These are phyloP conservation scores for Phorcus lineatus DNA, from an alignment of 2,888 invertebrate species.

Conservation along the genomic window DNA sequence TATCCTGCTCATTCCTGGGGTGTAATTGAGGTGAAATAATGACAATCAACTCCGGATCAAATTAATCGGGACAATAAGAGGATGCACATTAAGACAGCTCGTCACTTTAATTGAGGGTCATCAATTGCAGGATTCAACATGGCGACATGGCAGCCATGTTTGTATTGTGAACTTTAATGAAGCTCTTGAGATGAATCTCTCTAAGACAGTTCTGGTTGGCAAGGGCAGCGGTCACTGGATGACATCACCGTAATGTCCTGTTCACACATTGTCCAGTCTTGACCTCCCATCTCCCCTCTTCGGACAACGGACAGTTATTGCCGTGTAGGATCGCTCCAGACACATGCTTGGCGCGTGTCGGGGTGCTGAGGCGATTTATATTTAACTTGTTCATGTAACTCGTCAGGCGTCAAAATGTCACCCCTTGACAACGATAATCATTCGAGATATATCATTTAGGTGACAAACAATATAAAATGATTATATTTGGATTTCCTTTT, in stretches of 20 bases:
- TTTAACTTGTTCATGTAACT: conserved; percentile 7
- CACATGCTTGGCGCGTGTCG: neutral
- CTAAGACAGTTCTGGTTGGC: neutral
- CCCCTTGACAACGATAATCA: neutral
- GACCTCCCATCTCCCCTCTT: neutral
- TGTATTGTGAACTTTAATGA: conserved; percentile 7
- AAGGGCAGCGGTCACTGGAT: neutral
- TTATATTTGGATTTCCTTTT: no score
- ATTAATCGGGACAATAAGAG: neutral
- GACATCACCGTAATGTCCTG: neutral
- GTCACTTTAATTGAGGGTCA: neutral
- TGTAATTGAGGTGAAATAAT: conserved; percentile 3
- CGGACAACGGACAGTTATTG: neutral
- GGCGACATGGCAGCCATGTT: neutral
- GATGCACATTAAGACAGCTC: neutral
- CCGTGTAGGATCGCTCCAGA: neutral
- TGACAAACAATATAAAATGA: no score
- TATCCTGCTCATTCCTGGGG: no score
- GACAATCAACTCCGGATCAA: conserved; percentile 11
- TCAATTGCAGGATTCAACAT: neutral
- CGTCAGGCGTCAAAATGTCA: neutral
- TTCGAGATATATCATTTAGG: neutral
- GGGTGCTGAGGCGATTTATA: neutral
- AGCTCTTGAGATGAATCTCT: neutral
- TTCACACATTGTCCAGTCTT: neutral